Evolutionary conservation across 2,797 vertebrate genomes (phyloP).

Genomic region (Arrhamphus sclerolepis): DNA sequence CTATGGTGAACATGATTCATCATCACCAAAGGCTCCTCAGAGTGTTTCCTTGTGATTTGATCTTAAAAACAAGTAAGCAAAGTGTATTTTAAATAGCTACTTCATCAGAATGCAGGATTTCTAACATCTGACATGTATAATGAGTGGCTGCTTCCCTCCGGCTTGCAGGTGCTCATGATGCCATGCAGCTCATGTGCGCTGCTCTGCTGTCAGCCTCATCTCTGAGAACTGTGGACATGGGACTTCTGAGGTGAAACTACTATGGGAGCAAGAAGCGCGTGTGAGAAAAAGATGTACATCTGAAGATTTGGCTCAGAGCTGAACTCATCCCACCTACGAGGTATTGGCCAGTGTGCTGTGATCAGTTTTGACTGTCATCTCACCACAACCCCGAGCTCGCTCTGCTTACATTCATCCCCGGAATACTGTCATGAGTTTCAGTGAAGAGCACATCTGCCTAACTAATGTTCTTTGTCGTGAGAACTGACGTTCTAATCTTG

Average conservation of each 20-base stretch:
- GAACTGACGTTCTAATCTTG: constrained; percentile 30
- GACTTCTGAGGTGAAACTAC: constrained; percentile 47
- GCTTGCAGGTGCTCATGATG: constrained; percentile 13
- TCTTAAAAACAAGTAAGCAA: constrained; percentile 39
- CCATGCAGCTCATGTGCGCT: constrained; percentile 15
- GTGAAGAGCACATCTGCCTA: constrained; percentile 29
- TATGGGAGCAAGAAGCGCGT: constrained; percentile 2
- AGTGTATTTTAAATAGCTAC: constrained; percentile 47
- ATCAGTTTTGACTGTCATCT: constrained; percentile 56
- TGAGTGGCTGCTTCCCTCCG: constrained; percentile 28
- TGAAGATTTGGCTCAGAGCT: constrained; percentile 27
- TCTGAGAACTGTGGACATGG: constrained; percentile 39
- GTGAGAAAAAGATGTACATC: constrained; percentile 11
- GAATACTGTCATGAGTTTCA: constrained; percentile 58
- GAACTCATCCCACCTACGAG: constrained; percentile 49
- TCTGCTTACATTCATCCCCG: constrained; percentile 31
- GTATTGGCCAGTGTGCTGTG: constrained; percentile 34
- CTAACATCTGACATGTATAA: constrained; percentile 37
- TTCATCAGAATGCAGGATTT: constrained; percentile 27
- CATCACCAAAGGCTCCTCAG: constrained; percentile 30
- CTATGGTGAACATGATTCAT: constrained; percentile 47
- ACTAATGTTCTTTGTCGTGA: constrained; percentile 18
- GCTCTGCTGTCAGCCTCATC: constrained; percentile 19
- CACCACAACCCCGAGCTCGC: constrained; percentile 36
- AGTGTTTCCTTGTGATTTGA: constrained; percentile 35